A percentile compares a stretch with the other conserved stretches of the same genome.
Conservation (phyloP, 1,140 invertebrate species). For the Mesaphorura yosii region DNA sequence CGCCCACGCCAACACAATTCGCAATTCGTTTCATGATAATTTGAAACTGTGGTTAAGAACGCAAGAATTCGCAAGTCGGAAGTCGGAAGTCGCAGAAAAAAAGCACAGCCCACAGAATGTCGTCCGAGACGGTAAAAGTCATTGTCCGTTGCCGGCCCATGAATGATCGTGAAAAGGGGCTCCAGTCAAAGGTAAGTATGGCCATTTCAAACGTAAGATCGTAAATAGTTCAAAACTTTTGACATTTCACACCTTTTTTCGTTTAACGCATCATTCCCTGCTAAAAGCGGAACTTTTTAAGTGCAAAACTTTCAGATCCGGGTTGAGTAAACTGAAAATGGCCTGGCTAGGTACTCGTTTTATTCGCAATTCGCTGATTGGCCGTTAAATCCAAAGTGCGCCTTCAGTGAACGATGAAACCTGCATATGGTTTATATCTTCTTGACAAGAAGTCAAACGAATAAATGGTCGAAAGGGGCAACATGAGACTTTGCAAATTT, state of each 20-base stretch:
- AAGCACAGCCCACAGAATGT: not conserved
- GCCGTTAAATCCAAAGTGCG: too few species aligned
- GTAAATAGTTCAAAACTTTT: not conserved
- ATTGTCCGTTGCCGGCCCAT: conserved; percentile 84
- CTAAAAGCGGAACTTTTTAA: not conserved
- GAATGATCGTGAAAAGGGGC: conserved; percentile 58
- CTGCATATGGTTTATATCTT: too few species aligned
- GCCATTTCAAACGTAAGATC: not conserved
- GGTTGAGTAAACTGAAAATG: conserved; percentile 3
- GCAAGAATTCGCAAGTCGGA: too few species aligned
- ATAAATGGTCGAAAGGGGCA: too few species aligned
- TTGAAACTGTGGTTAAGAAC: too few species aligned
- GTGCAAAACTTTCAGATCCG: not conserved
- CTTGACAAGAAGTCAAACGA: too few species aligned
- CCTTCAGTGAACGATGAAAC: too few species aligned
- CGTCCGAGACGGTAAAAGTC: conserved; percentile 75
- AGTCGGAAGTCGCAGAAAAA: too few species aligned
- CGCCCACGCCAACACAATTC: too few species aligned
- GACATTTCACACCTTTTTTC: not conserved
- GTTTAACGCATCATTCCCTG: not conserved
- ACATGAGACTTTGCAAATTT: too few species aligned
- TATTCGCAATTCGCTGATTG: too few species aligned
- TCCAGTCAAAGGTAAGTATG: conserved; percentile 54
- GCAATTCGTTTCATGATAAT: too few species aligned
- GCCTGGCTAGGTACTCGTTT: not conserved